Conservation (phyloP, 2,113 vertebrate species). For the Nannospalax galili region DNA sequence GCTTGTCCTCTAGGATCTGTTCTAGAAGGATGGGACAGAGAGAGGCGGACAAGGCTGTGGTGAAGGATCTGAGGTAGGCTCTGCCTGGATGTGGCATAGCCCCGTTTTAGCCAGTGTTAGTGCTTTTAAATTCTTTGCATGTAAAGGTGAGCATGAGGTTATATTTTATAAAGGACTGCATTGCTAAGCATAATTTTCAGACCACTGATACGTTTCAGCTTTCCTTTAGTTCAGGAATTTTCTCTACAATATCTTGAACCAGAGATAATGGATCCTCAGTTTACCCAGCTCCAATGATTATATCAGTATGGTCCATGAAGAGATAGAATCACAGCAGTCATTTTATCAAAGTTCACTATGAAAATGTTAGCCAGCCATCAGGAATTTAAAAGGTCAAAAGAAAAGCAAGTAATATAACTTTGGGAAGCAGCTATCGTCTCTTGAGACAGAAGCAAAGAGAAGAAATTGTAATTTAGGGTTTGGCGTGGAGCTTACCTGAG, state of each 20-base stretch:
- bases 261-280: background rate
- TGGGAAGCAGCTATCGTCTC: background rate
- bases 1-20: background rate
- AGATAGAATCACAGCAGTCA: background rate
- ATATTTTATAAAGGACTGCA: slow-evolving; percentile 1
- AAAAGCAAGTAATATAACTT: background rate
- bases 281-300: background rate
- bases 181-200: slow-evolving; percentile 33
- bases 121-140: background rate
- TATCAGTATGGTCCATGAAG: background rate
- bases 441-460: slow-evolving; percentile 9
- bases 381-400: background rate
- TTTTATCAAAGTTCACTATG: background rate
- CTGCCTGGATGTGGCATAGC: too few relatives aligned
- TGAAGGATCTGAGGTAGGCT: background rate
- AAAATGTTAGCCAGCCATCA: background rate
- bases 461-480: background rate
- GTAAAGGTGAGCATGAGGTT: background rate
- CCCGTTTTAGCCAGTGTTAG: background rate
- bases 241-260: background rate
- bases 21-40: background rate
- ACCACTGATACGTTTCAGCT: background rate
- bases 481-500: background rate
- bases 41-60: background rate
- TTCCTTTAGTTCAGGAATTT: background rate